Conservation (phyloP, 2,113 vertebrate genomes). For the Aptenodytes patagonicus region DNA sequence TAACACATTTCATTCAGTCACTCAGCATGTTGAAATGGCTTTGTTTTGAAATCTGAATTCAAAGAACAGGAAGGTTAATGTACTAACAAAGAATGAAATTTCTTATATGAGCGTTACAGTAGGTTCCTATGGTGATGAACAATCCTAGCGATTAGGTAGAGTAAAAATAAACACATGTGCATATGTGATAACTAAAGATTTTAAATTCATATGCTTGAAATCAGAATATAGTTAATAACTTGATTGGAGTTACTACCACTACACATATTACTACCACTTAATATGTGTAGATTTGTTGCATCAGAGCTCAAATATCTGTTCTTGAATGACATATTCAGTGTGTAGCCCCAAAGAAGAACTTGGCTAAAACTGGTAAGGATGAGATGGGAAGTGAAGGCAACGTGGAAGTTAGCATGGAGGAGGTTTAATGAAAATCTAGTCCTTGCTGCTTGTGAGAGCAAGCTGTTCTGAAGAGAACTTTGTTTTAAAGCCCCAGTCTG, state of each 20-base stretch:
- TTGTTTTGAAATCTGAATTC: conserved; percentile 21
- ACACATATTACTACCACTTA: background rate
- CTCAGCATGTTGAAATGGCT: conserved; percentile 28
- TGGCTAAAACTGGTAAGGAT: background rate
- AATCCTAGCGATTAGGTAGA: background rate
- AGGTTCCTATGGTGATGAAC: conserved; percentile 1
- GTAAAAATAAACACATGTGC: background rate
- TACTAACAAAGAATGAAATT: background rate
- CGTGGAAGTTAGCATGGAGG: background rate
- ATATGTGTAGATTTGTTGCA: background rate
- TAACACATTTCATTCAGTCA: background rate
- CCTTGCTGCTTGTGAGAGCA: background rate
- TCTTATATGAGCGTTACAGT: background rate
- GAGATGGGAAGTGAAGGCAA: background rate
- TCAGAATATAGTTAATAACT: background rate
- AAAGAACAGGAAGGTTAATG: background rate
- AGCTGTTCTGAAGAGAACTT: background rate
- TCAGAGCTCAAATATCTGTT: background rate
- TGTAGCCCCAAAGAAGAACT: background rate
- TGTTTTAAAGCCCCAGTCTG: background rate
- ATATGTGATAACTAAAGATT: background rate
- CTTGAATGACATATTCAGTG: background rate
- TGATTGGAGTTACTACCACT: background rate
- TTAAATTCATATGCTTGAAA: background rate
- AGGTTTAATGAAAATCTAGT: background rate